Evolutionary conservation across 64 coral and sea anemone species (phyloP), one percentile per base, ranked within the genome.

Genomic region (Porites australiensis): DNA sequence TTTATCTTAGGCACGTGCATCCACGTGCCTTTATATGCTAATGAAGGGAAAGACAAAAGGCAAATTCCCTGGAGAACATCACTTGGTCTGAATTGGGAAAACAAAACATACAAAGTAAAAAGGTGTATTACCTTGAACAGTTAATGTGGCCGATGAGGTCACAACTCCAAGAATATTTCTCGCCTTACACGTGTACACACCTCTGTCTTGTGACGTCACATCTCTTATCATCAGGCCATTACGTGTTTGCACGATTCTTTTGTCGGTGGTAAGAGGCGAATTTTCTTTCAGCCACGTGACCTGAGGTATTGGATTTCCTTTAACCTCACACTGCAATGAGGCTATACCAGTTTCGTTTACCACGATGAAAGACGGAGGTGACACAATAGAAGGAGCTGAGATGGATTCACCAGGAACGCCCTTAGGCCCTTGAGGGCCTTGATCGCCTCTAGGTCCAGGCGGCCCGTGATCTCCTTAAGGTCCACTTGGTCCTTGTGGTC

Each of bases 201-300:
- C 83, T 15, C 87, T 7, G 14, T 93, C 91, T 62, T 45, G 58
- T 21, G 52, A 61, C 54, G 16, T 50, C 51, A 81, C 82, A 48
- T 79, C 18, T 20, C 4, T 15, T 21, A 93, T 71, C 4, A 54
- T 47, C 7, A 93, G 73, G 13, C 75, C 50, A 2, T 16, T 72
- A 77, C 64, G 77, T 63, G 50, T 21, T 64, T 64, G 70, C 8
- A 45, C 67, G 6, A 76, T 14, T 23, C 51, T 58, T 55, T 61
- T 10, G 55, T 57, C 53, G 11, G 11, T 11, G 53, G 11, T 51
- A 72, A 74, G 67, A 58, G 50, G 21, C 0, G 64, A 70, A 50
- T 93, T 93, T 9, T 44, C 9, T 70, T 93, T 93, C 19, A 12
- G 6, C 91, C 91, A 93, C n/a, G 62, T 93, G 51, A 93, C 10